Percentiles rank a stretch among this genome's conserved stretches.
Conservation (phyloP, 2,113 vertebrate genomes). For the Larimichthys polyactis region DNA sequence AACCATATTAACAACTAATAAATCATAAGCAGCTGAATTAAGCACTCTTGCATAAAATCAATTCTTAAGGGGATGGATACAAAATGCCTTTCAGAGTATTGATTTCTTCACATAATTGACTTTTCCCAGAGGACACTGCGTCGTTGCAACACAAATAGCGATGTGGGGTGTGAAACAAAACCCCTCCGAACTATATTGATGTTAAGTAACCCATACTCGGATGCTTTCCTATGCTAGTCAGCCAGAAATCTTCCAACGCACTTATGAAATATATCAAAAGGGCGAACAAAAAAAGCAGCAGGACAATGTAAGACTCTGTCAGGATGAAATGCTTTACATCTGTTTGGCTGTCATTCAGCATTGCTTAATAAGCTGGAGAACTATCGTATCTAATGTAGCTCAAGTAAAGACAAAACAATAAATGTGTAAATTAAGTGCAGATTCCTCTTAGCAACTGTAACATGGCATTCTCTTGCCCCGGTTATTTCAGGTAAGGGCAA, state of each 20-base stretch:
- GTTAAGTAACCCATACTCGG: conserved; percentile 37
- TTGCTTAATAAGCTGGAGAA: neutral
- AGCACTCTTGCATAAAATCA: conserved; percentile 67
- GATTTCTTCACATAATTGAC: conserved; percentile 67
- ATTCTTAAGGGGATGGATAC: conserved; percentile 53
- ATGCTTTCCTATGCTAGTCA: conserved; percentile 16
- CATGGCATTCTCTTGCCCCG: neutral
- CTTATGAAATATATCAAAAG: conserved; percentile 28
- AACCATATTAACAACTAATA: conserved; percentile 66
- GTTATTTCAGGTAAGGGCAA: conserved; percentile 43
- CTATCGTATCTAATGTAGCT: neutral
- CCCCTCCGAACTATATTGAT: conserved; percentile 38
- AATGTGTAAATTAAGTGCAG: neutral
- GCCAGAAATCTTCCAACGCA: conserved; percentile 14
- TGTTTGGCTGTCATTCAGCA: neutral
- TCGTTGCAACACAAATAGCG: conserved; percentile 37
- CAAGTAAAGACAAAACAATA: conserved; percentile 6
- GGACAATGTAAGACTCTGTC: neutral
- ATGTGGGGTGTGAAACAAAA: conserved; percentile 8
- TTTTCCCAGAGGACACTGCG: conserved; percentile 44
- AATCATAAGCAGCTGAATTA: conserved; percentile 74
- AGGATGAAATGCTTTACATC: neutral
- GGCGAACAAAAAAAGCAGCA: neutral
- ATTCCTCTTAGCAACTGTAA: neutral
- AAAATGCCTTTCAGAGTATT: conserved; percentile 71